Evolutionary conservation across 2,113 vertebrate genomes (phyloP).

Genomic region (Uropsilus gracilis): DNA sequence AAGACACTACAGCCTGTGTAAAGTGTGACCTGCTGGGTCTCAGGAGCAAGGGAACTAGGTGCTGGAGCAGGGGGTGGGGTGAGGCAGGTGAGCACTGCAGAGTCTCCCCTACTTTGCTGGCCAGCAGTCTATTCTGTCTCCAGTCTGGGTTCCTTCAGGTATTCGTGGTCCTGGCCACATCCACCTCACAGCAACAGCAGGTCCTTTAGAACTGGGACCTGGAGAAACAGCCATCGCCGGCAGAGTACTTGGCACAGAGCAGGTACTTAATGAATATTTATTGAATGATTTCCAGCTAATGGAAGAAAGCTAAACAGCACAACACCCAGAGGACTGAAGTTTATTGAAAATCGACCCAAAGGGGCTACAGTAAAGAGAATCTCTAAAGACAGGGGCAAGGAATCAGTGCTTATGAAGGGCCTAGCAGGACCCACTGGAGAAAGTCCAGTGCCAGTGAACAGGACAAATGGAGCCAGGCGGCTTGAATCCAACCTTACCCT

Average conservation of each 20-base stretch:
- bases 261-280: background rate
- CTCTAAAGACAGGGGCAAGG: background rate
- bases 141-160: background rate
- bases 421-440: background rate
- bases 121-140: accelerated
- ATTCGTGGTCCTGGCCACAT: background rate
- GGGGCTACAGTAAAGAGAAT: background rate
- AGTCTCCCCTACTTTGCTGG: accelerated
- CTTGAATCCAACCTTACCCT: background rate
- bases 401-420: background rate
- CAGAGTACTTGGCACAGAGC: background rate
- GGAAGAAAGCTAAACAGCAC: background rate
- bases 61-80: no score
- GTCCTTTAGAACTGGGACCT: background rate
- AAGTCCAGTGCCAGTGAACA: accelerated
- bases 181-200: background rate
- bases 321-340: background rate
- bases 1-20: accelerated
- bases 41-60: accelerated
- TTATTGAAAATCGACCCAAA: background rate
- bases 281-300: background rate
- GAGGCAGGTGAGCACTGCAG: accelerated
- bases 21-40: accelerated
- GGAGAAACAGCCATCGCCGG: background rate
- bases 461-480: background rate